phyloP scores from a whole-genome alignment of 30 jellyfish, hydroid and myxozoan species.

The Hydractinia echinata region DNA sequence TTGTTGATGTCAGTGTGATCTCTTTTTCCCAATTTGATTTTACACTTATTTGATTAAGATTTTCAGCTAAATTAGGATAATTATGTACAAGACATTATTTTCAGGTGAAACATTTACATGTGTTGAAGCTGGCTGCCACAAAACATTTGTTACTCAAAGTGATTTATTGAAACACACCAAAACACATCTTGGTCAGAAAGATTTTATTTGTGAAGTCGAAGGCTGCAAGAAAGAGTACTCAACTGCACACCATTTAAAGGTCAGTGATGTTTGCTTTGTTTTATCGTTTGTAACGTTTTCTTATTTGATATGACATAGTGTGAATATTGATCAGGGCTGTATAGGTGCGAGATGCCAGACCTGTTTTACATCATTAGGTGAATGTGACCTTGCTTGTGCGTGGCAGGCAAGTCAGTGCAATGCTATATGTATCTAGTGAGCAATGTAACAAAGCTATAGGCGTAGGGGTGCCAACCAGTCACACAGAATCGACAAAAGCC shows the following conservation, averaged over 20 bases:
- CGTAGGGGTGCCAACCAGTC: too few species aligned
- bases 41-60: too few species aligned
- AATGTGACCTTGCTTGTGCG: too few species aligned
- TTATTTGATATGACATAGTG: too few species aligned
- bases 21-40: too few species aligned
- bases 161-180: slow-evolving; percentile 82
- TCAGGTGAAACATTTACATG: slow-evolving; percentile 71
- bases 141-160: slow-evolving; percentile 73
- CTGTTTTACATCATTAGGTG: too few species aligned
- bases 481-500: too few species aligned
- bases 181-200: slow-evolving; percentile 90
- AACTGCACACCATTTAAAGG: slow-evolving; percentile 96
- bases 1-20: too few species aligned
- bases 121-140: slow-evolving; percentile 85
- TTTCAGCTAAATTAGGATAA: not conserved
- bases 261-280: not conserved
- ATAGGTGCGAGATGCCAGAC: not conserved
- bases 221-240: slow-evolving; percentile 92
- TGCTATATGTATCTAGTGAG: too few species aligned
- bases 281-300: not conserved
- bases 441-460: too few species aligned
- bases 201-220: slow-evolving; percentile 75
- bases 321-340: not conserved
- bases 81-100: not conserved
- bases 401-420: too few species aligned